Conservation (phyloP, 2,113 vertebrate genomes). For the Thermophis baileyi region DNA sequence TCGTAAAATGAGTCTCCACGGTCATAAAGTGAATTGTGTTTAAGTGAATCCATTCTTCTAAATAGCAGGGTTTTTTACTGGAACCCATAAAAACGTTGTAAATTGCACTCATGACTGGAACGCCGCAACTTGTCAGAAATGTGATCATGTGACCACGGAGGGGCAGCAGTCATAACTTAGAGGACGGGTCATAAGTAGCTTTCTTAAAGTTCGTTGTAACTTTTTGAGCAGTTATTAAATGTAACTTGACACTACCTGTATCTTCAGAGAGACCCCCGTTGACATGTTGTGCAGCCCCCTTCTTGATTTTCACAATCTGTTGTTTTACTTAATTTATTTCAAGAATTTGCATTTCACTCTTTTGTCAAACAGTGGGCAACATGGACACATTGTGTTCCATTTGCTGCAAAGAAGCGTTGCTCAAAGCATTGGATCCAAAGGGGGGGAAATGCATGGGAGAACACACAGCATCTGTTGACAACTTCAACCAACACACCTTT, state of each 20-base stretch:
- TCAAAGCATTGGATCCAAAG: not conserved
- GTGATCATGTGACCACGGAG: not conserved
- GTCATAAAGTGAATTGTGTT: not conserved
- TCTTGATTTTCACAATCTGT: not conserved
- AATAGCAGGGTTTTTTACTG: not conserved
- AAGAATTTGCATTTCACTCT: not conserved
- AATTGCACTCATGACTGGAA: not conserved
- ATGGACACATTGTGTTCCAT: not conserved
- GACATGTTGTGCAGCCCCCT: not conserved
- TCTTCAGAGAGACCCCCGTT: not conserved
- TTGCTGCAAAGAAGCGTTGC: not conserved
- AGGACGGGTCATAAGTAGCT: not conserved
- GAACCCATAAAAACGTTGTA: not conserved
- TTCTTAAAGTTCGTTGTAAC: not conserved
- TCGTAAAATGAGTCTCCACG: not conserved
- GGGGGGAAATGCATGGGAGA: not conserved
- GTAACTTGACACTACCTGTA: not conserved
- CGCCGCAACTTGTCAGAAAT: not conserved
- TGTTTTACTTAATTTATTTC: not conserved
- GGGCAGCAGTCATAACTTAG: not conserved
- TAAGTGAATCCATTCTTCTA: not conserved
- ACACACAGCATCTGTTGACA: not conserved
- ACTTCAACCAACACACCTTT: not conserved
- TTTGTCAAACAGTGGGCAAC: not conserved
- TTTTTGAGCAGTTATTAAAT: not conserved